phyloP scores from a whole-genome alignment of 1,140 invertebrate species.

The Homarus americanus region DNA sequence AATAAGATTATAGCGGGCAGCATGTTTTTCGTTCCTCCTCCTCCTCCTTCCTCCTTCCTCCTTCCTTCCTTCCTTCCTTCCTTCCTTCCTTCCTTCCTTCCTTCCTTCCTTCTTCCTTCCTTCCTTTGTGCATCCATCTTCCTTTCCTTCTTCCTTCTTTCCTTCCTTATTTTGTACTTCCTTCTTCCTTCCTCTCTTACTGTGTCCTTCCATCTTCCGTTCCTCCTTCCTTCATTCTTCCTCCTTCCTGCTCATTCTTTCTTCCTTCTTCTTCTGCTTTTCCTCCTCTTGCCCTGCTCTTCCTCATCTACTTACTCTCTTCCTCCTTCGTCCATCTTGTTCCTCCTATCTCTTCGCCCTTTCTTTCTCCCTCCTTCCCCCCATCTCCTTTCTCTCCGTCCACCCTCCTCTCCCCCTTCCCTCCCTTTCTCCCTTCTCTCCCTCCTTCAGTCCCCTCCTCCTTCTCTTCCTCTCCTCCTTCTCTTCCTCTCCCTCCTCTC shows the following conservation, averaged over 20 bases:
- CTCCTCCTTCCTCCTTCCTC: background rate
- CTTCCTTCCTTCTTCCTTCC: no score
- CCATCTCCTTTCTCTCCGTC: background rate
- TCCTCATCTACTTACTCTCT: background rate
- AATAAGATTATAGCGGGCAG: constrained; percentile 32
- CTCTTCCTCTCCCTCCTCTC: no score
- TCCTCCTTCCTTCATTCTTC: background rate
- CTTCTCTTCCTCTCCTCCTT: background rate
- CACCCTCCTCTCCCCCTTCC: background rate
- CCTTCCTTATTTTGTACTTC: background rate
- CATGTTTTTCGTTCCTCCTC: constrained; percentile 9
- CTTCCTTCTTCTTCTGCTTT: background rate
- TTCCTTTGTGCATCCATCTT: background rate
- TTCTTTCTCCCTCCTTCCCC: background rate
- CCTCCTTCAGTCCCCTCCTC: background rate
- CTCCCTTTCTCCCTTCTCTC: background rate
- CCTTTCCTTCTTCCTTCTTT: constrained; percentile 1
- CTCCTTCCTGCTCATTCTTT: background rate
- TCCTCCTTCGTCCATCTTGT: background rate
- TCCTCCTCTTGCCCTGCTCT: background rate
- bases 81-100: no score
- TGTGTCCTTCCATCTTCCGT: background rate
- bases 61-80: background rate
- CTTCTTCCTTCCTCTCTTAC: background rate
- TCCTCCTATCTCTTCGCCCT: background rate